Base-by-base conservation (phyloP, 2,888 invertebrate genomes). In the Leptothorax acervorum region DNA sequence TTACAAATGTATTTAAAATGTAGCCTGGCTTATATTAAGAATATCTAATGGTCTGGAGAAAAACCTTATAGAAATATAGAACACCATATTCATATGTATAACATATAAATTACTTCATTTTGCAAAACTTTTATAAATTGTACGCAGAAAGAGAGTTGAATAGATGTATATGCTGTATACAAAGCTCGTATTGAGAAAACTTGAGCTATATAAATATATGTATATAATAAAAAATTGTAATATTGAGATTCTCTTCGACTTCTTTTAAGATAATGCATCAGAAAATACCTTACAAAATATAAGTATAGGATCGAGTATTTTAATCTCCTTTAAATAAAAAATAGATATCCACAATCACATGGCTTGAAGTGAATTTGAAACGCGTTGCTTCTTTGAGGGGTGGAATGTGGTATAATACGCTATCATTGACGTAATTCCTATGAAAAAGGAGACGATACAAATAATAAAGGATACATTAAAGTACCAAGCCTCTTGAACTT, bases 321-420 rank as follows among this genome's bases (percentile, higher is more conserved):
- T 23, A 74, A 11, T 28, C 23, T 23, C 9, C 23, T 73, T 15
- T 6, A 23, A 35, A 18, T 31, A 66, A 66, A 1, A 53, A 55
- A 63, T 23, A 35, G 0, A 65, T 15, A 18, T 23, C 18, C 1
- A n/a, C 5, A 55, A 18, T 57, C 66, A 51, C 2, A 28, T 45
- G n/a, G 51, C 23, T 86, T 66, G 74, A 53, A 28, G 15, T 23
- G 55, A 12, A 31, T 68, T 53, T 66, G 9, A 18, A 82, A 73
- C 75, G 70, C 66, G 88, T 28, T 87, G 87, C 55, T 88, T 90
- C 76, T 92, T 93, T 28, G 89, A 82, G 0, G 97, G 97, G 95
- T 98, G 97, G 89, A 97, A 97, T 88, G 96, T 96, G 85, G 95
- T 95, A 93, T 98, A 98, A 94, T 98, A 98, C 1, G 97, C 89